Conservation (phyloP, 2,113 vertebrate genomes). For the Eulemur macaco region DNA sequence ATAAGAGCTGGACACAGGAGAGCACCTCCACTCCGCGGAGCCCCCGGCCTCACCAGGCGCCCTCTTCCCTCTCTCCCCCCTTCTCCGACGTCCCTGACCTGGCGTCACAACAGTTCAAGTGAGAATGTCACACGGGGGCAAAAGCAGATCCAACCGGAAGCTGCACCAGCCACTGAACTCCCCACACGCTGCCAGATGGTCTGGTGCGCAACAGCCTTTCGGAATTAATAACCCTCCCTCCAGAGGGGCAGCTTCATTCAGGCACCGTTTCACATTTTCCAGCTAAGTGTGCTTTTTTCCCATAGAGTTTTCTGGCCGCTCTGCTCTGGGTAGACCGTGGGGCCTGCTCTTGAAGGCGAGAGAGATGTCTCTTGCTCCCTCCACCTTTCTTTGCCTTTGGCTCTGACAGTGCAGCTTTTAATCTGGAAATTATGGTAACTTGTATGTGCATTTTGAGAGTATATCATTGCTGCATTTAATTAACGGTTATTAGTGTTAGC, state of each 20-base stretch:
- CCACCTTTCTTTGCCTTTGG: constrained; percentile 83
- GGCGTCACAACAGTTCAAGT: constrained; percentile 62
- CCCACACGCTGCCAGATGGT: constrained; percentile 85
- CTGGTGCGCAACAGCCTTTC: constrained; percentile 86
- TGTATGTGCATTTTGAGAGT: constrained; percentile 90
- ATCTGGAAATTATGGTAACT: constrained; percentile 93
- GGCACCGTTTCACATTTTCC: constrained; percentile 79
- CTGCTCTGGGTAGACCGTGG: constrained; percentile 67
- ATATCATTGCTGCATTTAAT: constrained; percentile 97
- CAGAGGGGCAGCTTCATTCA: constrained; percentile 82
- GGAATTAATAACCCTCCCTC: constrained; percentile 88
- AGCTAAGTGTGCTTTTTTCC: constrained; percentile 67
- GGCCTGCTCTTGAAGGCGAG: constrained; percentile 56
- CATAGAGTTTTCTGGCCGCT: constrained; percentile 63
- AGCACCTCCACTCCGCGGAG: neutral
- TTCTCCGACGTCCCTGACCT: neutral
- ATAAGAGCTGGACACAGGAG: neutral
- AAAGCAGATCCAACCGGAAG: constrained; percentile 72
- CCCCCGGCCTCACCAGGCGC: neutral
- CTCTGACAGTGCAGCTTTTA: constrained; percentile 88
- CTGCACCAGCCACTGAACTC: constrained; percentile 82
- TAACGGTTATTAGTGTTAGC: constrained; percentile 99
- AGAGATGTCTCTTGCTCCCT: constrained; percentile 52
- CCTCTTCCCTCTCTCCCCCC: neutral
- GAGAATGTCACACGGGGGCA: constrained; percentile 69